phyloP scores from a whole-genome alignment of 2,797 vertebrate genomes.

The Onychomys torridus region DNA sequence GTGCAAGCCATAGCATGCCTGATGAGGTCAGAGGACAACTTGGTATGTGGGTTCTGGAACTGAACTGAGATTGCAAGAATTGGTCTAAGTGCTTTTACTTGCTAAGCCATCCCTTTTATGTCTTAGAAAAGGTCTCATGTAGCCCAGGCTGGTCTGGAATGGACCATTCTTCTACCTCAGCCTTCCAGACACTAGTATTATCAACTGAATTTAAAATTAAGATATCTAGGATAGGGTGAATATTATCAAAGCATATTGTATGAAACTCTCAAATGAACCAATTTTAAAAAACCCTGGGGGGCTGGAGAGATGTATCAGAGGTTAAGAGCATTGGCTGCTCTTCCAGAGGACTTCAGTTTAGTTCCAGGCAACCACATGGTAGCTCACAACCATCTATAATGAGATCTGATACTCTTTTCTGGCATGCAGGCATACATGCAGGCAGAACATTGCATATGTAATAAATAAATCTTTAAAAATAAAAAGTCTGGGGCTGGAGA shows the following conservation, averaged over 20 bases:
- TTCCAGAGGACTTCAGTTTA: background rate
- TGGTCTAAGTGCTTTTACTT: background rate
- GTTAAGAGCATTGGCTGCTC: background rate
- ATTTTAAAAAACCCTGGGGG: background rate
- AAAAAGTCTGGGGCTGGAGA: background rate
- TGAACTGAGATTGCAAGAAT: background rate
- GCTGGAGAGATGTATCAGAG: background rate
- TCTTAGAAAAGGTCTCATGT: background rate
- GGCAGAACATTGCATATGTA: background rate
- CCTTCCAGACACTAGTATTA: background rate
- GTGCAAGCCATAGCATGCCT: background rate
- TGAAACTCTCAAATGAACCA: background rate
- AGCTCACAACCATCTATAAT: background rate
- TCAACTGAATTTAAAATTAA: background rate
- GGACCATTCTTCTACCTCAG: background rate
- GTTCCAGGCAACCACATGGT: background rate
- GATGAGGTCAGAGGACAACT: background rate
- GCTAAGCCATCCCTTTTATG: background rate
- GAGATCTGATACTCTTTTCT: background rate
- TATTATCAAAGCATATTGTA: background rate
- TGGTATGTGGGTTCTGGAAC: background rate
- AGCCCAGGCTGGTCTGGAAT: background rate
- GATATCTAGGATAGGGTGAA: background rate
- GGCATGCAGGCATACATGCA: background rate
- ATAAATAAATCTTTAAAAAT: background rate